These are phyloP conservation scores for Trissolcus brochymenae DNA, from an alignment of 2,888 invertebrate genomes.

Conservation along the genomic window DNA sequence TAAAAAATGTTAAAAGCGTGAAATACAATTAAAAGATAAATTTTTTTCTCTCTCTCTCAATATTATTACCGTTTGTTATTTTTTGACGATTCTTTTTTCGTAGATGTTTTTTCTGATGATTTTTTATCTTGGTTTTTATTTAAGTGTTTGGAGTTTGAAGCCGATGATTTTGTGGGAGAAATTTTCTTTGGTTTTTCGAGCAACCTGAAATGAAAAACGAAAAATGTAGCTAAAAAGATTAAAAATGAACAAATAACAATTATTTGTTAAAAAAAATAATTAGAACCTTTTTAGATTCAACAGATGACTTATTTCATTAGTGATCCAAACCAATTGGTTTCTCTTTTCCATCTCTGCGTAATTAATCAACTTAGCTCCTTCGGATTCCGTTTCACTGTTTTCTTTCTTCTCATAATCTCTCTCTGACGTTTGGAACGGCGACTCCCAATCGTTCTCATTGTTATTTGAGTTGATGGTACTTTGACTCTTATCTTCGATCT, in stretches of 20 bases:
- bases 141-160: constrained; percentile 62
- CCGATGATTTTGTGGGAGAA: constrained; percentile 62
- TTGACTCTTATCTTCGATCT: constrained; percentile 62
- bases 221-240: neutral
- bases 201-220: constrained; percentile 58
- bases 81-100: neutral
- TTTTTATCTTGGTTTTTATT: constrained; percentile 47
- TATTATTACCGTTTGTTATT: neutral
- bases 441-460: constrained; percentile 73
- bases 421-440: constrained; percentile 77
- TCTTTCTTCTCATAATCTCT: constrained; percentile 70
- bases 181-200: constrained; percentile 70
- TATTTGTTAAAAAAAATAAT: neutral
- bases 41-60: neutral
- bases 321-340: constrained; percentile 79
- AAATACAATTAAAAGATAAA: neutral
- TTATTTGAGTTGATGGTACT: constrained; percentile 61
- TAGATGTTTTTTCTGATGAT: no score
- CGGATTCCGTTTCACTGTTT: constrained; percentile 67
- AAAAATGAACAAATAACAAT: neutral
- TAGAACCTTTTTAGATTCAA: constrained; percentile 76
- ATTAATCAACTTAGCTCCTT: constrained; percentile 69
- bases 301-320: constrained; percentile 79
- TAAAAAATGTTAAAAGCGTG: no score
- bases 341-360: constrained; percentile 78